phyloP scores from a whole-genome alignment of 2,888 invertebrate genomes.

The Latrodectus elegans region DNA sequence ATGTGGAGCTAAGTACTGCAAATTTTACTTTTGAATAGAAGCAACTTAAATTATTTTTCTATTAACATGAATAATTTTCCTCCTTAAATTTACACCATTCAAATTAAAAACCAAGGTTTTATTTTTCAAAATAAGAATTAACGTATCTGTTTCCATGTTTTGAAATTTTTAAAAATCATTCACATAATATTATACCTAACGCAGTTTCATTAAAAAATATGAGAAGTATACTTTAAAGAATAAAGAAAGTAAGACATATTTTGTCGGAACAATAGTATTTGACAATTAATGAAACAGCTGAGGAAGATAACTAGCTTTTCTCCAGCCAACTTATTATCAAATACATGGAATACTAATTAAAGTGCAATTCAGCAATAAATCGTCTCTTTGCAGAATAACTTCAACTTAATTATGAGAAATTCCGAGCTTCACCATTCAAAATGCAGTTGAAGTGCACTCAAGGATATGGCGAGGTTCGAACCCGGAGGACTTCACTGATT shows the following conservation, averaged over 20 bases:
- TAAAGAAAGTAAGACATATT: conserved; percentile 35
- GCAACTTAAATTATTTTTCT: no score
- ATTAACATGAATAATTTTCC: no score
- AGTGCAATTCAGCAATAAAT: conserved; percentile 66
- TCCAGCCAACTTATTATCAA: conserved; percentile 11
- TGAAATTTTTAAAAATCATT: no score
- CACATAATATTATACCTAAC: no score
- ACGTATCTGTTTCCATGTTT: no score
- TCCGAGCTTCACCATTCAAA: conserved; percentile 40
- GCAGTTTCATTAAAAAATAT: no score
- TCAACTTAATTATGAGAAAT: conserved; percentile 62
- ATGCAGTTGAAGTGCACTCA: conserved; percentile 42
- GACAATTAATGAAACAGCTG: conserved; percentile 11
- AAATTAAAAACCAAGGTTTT: no score
- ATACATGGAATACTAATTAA: conserved; percentile 59
- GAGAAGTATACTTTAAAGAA: neutral
- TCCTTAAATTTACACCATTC: no score
- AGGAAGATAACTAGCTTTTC: conserved; percentile 5
- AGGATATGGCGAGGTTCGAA: conserved; percentile 55
- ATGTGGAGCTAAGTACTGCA: no score
- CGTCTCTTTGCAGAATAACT: conserved; percentile 55
- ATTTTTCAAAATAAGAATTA: no score
- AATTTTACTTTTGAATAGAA: no score
- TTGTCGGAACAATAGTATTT: conserved; percentile 34
- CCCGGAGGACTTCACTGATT: conserved; percentile 49